A percentile compares a stretch with the other conserved stretches of the same genome.
Conservation (phyloP, 2,888 invertebrate genomes). For the Athripsodes cinereus region DNA sequence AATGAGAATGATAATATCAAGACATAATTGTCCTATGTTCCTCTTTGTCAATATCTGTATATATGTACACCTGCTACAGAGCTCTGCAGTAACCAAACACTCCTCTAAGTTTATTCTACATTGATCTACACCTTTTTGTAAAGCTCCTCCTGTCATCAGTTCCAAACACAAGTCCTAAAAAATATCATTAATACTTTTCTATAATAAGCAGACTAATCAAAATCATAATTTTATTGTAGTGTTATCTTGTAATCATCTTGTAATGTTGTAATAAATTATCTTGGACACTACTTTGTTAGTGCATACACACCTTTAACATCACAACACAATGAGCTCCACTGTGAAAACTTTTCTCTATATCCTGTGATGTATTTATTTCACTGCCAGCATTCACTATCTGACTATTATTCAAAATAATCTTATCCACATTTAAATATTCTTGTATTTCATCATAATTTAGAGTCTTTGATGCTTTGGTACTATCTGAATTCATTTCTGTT, state of each 20-base stretch:
- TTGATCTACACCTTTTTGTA: background rate
- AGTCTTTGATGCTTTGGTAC: background rate
- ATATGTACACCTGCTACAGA: constrained; percentile 26
- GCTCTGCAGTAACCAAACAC: background rate
- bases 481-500: background rate
- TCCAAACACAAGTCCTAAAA: constrained; percentile 10
- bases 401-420: background rate
- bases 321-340: constrained; percentile 37
- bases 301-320: constrained; percentile 39
- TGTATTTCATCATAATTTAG: background rate
- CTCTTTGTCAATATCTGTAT: constrained; percentile 34
- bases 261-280: no score
- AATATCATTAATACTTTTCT: background rate
- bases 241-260: no score
- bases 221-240: no score
- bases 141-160: background rate
- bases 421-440: background rate
- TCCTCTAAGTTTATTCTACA: background rate
- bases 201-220: no score
- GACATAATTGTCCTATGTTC: constrained; percentile 37
- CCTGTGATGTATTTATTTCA: background rate
- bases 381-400: background rate
- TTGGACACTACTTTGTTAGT: no score
- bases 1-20: constrained; percentile 34
- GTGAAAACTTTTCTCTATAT: constrained; percentile 15